A percentile compares a stretch with the other conserved stretches of the same genome.
Conservation (phyloP, 2,888 invertebrate species). For the Lutraria lutraria region DNA sequence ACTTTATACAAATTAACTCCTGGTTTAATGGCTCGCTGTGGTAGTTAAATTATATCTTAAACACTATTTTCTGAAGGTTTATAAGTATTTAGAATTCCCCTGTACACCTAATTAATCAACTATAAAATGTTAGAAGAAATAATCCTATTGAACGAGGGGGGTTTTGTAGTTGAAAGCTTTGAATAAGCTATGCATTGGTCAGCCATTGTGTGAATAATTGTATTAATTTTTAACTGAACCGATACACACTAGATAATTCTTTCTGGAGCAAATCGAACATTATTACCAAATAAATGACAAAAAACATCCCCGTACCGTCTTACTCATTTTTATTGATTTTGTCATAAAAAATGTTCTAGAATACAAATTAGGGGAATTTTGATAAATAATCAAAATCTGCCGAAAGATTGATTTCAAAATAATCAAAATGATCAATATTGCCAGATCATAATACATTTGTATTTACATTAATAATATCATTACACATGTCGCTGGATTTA, state of each 20-base stretch:
- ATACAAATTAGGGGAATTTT: not conserved
- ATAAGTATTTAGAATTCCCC: not conserved
- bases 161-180: not conserved
- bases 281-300: not conserved
- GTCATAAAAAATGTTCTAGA: constrained; percentile 4
- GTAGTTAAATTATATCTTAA: not conserved
- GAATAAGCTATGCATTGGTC: not conserved
- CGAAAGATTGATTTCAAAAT: no score
- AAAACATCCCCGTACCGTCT: not conserved
- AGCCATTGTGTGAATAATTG: not conserved
- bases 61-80: not conserved
- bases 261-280: no score
- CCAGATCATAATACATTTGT: no score
- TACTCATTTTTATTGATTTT: not conserved
- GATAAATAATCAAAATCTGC: not conserved
- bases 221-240: constrained; percentile 10
- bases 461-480: no score
- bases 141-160: constrained; percentile 2
- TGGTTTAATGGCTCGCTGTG: not conserved
- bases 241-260: not conserved
- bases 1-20: not conserved
- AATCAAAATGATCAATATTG: no score
- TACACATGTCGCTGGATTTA: no score
- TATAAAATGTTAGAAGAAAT: not conserved
- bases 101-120: not conserved